Percentiles rank a stretch among this genome's conserved stretches.
phyloP scores from a whole-genome alignment of 2,113 vertebrate genomes.

The Ardeotis arabs region DNA sequence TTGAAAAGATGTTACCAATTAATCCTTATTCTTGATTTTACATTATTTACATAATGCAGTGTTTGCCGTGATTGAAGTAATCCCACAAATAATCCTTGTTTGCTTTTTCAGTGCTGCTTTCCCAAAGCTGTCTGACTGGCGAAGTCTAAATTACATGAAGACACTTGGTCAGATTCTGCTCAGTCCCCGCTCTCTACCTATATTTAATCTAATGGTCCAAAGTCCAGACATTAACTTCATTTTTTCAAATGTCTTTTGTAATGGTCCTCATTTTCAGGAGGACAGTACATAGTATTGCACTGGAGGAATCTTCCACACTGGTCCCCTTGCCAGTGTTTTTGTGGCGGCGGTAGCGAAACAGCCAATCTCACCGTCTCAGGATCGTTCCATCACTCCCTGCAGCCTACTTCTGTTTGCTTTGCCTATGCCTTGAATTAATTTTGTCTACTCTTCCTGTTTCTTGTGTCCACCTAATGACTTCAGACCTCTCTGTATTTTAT shows the following conservation, averaged over 20 bases:
- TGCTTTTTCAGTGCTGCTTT: not conserved
- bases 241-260: not conserved
- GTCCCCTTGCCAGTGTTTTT: not conserved
- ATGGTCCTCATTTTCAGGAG: not conserved
- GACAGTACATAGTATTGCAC: not conserved
- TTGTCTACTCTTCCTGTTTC: not conserved
- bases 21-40: not conserved
- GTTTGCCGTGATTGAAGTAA: not conserved
- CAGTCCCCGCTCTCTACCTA: not conserved
- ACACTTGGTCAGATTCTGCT: not conserved
- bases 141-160: not conserved
- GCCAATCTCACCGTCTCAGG: not conserved
- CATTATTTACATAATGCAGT: not conserved
- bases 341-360: not conserved
- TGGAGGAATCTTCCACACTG: not conserved
- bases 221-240: not conserved
- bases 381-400: not conserved
- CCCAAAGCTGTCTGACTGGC: not conserved
- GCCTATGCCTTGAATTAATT: not conserved
- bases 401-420: not conserved
- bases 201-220: not conserved
- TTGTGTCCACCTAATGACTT: not conserved
- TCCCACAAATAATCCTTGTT: not conserved
- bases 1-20: not conserved
- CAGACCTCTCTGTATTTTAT: not conserved